Percentiles rank a stretch among this genome's conserved stretches.
phyloP scores from a whole-genome alignment of 2,888 invertebrate genomes.

The Pyrochroa serraticornis region DNA sequence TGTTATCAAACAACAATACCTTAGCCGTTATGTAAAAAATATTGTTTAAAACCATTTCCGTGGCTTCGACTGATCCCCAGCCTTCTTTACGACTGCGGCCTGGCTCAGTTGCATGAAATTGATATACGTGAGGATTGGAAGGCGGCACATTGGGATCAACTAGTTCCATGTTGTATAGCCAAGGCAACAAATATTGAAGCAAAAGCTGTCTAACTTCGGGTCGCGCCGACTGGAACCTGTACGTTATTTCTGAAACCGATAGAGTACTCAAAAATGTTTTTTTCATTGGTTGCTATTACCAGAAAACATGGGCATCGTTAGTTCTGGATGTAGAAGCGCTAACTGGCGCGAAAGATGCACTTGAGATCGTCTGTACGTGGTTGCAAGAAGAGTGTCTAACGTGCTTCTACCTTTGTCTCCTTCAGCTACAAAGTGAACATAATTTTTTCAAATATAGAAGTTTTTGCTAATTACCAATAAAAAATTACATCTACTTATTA shows the following conservation, averaged over 20 bases:
- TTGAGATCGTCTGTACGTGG: slow-evolving; percentile 91
- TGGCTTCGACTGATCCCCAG: slow-evolving; percentile 98
- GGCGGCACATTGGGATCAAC: slow-evolving; percentile 97
- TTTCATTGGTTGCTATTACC: slow-evolving; percentile 63
- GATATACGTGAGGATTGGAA: slow-evolving; percentile 82
- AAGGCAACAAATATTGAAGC: slow-evolving; percentile 91
- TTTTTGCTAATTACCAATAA: not conserved
- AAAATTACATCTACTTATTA: too few relatives aligned
- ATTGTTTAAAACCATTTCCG: slow-evolving; percentile 99
- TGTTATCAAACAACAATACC: slow-evolving; percentile 60
- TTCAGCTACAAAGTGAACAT: slow-evolving; percentile 54
- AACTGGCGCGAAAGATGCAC: slow-evolving; percentile 90
- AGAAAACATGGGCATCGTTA: slow-evolving; percentile 99
- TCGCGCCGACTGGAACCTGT: slow-evolving; percentile 93
- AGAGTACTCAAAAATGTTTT: slow-evolving; percentile 31
- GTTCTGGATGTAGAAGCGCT: slow-evolving; percentile 92
- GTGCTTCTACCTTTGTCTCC: slow-evolving; percentile 73
- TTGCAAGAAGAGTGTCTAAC: slow-evolving; percentile 83
- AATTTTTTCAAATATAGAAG: not conserved
- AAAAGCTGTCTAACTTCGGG: slow-evolving; percentile 90
- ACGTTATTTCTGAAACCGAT: slow-evolving; percentile 83
- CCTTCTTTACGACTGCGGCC: slow-evolving; percentile 81
- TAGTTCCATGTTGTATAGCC: slow-evolving; percentile 98
- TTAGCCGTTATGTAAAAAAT: slow-evolving; percentile 97
- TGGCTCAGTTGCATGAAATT: slow-evolving; percentile 67